A percentile compares a stretch with the other conserved stretches of the same genome.
Evolutionary conservation across 2,888 invertebrate species (phyloP).

Genomic region (Salticus scenicus): DNA sequence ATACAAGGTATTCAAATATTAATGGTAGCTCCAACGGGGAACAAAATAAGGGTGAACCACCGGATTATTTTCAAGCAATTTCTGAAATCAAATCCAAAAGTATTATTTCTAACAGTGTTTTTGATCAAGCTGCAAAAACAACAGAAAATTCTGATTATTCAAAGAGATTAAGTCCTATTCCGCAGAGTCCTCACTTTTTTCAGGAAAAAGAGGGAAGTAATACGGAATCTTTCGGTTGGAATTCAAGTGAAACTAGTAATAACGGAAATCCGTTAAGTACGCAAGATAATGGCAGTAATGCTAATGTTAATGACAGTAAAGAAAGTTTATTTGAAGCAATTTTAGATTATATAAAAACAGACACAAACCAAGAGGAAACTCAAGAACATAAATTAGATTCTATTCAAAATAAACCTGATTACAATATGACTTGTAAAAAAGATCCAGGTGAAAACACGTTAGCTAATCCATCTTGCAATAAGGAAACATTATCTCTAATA

Average conservation of each 20-base stretch:
- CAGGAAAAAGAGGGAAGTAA: not conserved
- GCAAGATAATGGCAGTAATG: constrained; percentile 92
- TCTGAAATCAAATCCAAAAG: constrained; percentile 5
- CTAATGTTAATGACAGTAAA: no score
- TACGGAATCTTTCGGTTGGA: constrained; percentile 29
- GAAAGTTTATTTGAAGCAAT: constrained; percentile 95
- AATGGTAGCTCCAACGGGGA: not conserved
- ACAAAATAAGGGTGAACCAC: not conserved
- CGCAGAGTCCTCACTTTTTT: constrained; percentile 4
- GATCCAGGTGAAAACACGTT: constrained; percentile 33
- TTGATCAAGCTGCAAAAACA: not conserved
- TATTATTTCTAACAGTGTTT: not conserved
- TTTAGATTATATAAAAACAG: constrained; percentile 88
- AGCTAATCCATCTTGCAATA: constrained; percentile 45
- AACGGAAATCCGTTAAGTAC: constrained; percentile 76
- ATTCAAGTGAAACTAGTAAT: constrained; percentile 18
- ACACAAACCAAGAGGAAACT: constrained; percentile 2
- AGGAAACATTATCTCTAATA: not conserved
- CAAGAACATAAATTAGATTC: constrained; percentile 23
- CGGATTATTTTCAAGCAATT: not conserved
- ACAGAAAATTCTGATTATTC: not conserved
- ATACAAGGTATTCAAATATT: not conserved
- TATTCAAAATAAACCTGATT: constrained; percentile 9
- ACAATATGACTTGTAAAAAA: constrained; percentile 29
- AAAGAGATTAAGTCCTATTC: constrained; percentile 2